Evolutionary conservation across 2,797 vertebrate genomes (phyloP).

Genomic region (Melanotaenia boesemani): DNA sequence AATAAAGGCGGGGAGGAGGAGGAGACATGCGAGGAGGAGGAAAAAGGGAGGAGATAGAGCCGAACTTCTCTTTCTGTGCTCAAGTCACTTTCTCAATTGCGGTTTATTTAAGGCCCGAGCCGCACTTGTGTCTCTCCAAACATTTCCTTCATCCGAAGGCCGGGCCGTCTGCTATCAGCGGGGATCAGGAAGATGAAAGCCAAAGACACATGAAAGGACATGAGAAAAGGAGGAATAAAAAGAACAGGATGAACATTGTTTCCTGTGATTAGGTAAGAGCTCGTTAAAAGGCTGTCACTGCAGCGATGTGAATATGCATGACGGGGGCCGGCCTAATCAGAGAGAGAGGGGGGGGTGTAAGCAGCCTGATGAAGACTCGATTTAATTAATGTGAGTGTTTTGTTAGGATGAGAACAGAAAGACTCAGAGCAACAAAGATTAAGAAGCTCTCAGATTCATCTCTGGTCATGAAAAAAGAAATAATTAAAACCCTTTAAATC

Average conservation of each 20-base stretch:
- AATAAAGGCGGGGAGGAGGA: conserved; percentile 77
- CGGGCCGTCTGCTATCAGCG: conserved; percentile 84
- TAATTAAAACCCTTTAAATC: background rate
- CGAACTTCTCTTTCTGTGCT: conserved; percentile 78
- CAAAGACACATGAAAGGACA: conserved; percentile 64
- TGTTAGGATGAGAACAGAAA: conserved; percentile 81
- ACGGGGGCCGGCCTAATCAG: conserved; percentile 91
- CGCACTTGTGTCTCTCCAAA: conserved; percentile 88
- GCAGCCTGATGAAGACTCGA: conserved; percentile 93
- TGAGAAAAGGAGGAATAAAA: conserved; percentile 74
- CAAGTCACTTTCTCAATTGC: conserved; percentile 90
- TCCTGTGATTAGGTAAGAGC: conserved; percentile 97
- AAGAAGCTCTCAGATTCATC: conserved; percentile 80
- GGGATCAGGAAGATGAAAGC: conserved; percentile 77
- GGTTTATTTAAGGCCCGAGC: conserved; percentile 91
- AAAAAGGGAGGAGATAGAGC: conserved; percentile 70
- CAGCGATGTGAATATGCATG: conserved; percentile 96
- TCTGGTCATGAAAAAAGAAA: conserved; percentile 80
- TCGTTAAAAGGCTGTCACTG: conserved; percentile 98
- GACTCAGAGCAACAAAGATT: background rate
- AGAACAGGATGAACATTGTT: conserved; percentile 98
- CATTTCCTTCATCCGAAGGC: conserved; percentile 86
- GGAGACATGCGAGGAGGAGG: conserved; percentile 26
- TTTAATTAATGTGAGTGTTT: conserved; percentile 98
- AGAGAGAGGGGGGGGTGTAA: conserved; percentile 88